Evolutionary conservation across 2,113 vertebrate species (phyloP).

Genomic region (Callocephalon fimbriatum): DNA sequence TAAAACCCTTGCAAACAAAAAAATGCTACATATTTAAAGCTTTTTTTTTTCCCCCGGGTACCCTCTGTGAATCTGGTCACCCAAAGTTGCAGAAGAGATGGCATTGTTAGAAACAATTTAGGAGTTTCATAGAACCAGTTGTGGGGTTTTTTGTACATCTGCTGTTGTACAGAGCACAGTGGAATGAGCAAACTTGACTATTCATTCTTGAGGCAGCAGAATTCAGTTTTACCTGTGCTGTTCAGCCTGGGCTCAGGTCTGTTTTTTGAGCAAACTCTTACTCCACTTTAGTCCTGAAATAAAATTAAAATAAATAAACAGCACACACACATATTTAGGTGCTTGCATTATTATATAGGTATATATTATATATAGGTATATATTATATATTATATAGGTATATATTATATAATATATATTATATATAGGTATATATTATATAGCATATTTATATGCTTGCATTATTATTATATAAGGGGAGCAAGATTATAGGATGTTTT

Average conservation of each 20-base stretch:
- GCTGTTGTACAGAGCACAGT: background rate
- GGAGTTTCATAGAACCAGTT: background rate
- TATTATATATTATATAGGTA: too few species aligned
- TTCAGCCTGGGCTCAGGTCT: background rate
- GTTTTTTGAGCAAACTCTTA: background rate
- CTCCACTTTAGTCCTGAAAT: background rate
- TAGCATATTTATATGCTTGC: too few species aligned
- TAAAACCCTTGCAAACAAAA: background rate
- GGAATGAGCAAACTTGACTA: background rate
- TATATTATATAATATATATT: too few species aligned
- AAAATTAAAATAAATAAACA: background rate
- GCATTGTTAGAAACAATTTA: background rate
- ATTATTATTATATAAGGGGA: too few species aligned
- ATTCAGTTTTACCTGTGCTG: background rate
- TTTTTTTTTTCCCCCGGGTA: background rate
- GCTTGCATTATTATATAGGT: too few species aligned
- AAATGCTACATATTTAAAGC: background rate
- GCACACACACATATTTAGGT: background rate
- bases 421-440: too few species aligned
- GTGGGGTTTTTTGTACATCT: background rate
- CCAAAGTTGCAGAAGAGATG: background rate
- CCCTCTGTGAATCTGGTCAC: background rate
- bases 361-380: too few species aligned
- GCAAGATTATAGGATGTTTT: background rate
- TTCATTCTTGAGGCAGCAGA: background rate